Evolutionary conservation across 2,888 invertebrate species (phyloP), one percentile per base, ranked within the genome.

Genomic region (Drosophila ezoana): DNA sequence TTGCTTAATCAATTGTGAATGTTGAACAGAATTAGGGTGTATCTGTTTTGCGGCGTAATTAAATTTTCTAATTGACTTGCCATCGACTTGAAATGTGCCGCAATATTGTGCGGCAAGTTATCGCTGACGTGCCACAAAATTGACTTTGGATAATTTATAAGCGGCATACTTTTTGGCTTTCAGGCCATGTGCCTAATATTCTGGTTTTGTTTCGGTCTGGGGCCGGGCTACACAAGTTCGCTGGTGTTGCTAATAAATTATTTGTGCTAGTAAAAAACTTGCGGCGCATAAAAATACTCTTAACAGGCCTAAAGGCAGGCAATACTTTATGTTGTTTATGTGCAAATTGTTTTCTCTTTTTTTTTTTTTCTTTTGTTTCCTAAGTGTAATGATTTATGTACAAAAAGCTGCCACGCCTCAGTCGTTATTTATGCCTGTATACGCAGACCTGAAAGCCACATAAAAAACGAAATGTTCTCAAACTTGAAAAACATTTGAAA

Each of bases 61-160:
- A 85, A 73, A 87, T 82, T 80, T 77, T 81, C 77, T 79, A 87
- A 83, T 85, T 83, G 79, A 83, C 51, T 72, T 72, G 60, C 66
- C 58, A 28, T 56, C 57, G 45, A 62, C 43, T 28, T 41, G 53
- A 49, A 60, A 54, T 37, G 37, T 35, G 49, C 18, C 23, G 57
- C 56, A 44, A 53, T 47, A 57, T 60, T 33, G 44, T 53, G 37
- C 28, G 69, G 63, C 56, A 20, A 56, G 43, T 64, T 53, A 65
- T 49, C 43, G 49, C n/a, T 53, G 14, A 14, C 45, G 43, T 57
- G 40, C 53, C 37, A 35, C 40, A 33, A 51, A 72, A 76, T 75
- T 76, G 67, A 75, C 79, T 69, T 51, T 52, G 70, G 8, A 49
- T 79, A 63, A 76, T 79, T 81, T 76, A 74, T 71, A 16, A 41